Evolutionary conservation across 2,797 vertebrate species (phyloP).

Genomic region (Aeoliscus strigatus): DNA sequence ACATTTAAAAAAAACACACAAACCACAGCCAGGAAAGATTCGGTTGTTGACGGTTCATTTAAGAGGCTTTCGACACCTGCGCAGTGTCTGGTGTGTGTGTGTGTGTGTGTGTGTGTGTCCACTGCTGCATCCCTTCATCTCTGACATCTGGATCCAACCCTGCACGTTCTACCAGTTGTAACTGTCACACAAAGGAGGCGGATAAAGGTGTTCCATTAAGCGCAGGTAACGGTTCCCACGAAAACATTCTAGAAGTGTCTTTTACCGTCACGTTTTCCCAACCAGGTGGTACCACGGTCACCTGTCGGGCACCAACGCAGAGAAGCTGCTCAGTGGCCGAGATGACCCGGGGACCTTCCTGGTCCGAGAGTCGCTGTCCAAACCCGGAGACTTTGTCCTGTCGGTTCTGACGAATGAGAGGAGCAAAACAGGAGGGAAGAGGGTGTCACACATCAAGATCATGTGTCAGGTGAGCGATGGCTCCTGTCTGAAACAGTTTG

Average conservation of each 20-base stretch:
- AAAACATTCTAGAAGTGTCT: background rate
- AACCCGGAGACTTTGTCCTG: constrained; percentile 83
- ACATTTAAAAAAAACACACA: too few relatives aligned
- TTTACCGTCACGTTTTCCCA: too few relatives aligned
- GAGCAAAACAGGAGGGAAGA: constrained; percentile 81
- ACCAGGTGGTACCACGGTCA: constrained; percentile 87
- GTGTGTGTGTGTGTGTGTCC: too few relatives aligned
- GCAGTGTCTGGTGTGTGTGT: too few relatives aligned
- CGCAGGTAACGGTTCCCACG: background rate
- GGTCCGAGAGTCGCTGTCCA: constrained; percentile 86
- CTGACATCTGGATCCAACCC: too few relatives aligned
- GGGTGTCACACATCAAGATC: constrained; percentile 87
- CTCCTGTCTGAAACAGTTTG: too few relatives aligned
- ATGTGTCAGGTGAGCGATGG: constrained; percentile 77
- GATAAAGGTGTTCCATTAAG: background rate
- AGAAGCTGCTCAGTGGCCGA: constrained; percentile 86
- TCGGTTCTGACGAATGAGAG: constrained; percentile 84
- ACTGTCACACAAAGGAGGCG: too few relatives aligned
- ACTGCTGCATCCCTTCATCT: too few relatives aligned
- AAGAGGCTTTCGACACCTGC: too few relatives aligned
- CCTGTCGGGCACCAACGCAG: constrained; percentile 83
- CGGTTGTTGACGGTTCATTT: too few relatives aligned
- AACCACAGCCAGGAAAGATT: too few relatives aligned
- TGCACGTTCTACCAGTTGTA: too few relatives aligned
- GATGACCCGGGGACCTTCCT: constrained; percentile 84